Evolutionary conservation across 2,888 invertebrate genomes (phyloP).

Genomic region (Steromphala cineraria): DNA sequence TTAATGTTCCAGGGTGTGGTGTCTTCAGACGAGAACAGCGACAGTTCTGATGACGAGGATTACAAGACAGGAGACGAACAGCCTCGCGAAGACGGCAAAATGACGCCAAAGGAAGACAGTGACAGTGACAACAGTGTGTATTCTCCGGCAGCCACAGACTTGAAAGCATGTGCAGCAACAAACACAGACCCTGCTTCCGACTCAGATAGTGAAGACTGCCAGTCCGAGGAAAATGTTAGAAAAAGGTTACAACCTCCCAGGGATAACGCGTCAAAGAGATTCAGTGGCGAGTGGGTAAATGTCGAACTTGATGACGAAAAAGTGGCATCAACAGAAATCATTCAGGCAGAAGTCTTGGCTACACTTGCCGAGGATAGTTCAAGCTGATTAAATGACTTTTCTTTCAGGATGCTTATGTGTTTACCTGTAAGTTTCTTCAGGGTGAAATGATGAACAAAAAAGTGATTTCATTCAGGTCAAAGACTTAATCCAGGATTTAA

Average conservation of each 20-base stretch:
- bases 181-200: background rate
- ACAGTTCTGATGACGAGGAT: background rate
- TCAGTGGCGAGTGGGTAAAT: conserved; percentile 24
- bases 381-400: background rate
- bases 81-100: background rate
- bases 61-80: conserved; percentile 5
- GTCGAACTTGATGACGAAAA: conserved; percentile 21
- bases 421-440: too few relatives aligned
- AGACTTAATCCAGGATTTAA: too few relatives aligned
- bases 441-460: too few relatives aligned
- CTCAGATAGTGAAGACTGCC: background rate
- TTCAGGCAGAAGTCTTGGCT: background rate
- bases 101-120: background rate
- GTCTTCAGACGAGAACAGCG: background rate
- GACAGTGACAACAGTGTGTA: background rate
- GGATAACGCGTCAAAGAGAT: background rate
- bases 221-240: background rate
- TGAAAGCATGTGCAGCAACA: background rate
- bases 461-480: too few relatives aligned
- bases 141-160: background rate
- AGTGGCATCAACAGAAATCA: conserved; percentile 20
- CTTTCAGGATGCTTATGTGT: too few relatives aligned
- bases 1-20: background rate
- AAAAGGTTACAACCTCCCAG: background rate
- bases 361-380: background rate